A percentile compares a stretch with the other conserved stretches of the same genome.
Evolutionary conservation across 1,140 invertebrate genomes (phyloP).

Genomic region (Kradibia gibbosae): DNA sequence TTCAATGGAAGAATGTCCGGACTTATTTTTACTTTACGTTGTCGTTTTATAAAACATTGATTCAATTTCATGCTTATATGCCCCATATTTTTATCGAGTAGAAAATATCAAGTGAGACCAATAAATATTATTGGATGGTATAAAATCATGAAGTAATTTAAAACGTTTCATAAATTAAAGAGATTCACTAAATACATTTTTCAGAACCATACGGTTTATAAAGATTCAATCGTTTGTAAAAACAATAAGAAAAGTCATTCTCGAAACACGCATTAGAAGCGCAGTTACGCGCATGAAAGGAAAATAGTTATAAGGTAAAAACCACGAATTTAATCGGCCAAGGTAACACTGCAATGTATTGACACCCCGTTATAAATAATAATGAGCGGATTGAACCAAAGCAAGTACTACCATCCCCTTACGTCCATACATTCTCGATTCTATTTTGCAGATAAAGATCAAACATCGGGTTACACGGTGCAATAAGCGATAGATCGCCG

Average conservation of each 20-base stretch:
- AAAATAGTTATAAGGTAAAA: too few species aligned
- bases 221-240: too few species aligned
- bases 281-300: too few species aligned
- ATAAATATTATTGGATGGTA: too few species aligned
- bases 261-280: too few species aligned
- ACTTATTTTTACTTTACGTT: background rate
- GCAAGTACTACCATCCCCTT: background rate
- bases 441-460: constrained; percentile 24
- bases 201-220: too few species aligned
- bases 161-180: too few species aligned
- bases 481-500: background rate
- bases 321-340: too few species aligned
- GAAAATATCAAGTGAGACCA: background rate
- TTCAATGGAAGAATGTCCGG: background rate
- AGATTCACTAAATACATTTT: too few species aligned
- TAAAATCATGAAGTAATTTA: too few species aligned
- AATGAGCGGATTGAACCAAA: background rate
- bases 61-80: background rate
- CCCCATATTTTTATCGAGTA: background rate
- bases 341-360: background rate
- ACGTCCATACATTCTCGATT: background rate
- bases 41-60: background rate
- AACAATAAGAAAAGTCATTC: too few species aligned
- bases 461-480: constrained; percentile 4
- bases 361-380: background rate